Percentiles rank a stretch among this genome's conserved stretches.
These are phyloP conservation scores for Corythucha ciliata DNA, from an alignment of 2,888 invertebrate species.

Conservation along the genomic window DNA sequence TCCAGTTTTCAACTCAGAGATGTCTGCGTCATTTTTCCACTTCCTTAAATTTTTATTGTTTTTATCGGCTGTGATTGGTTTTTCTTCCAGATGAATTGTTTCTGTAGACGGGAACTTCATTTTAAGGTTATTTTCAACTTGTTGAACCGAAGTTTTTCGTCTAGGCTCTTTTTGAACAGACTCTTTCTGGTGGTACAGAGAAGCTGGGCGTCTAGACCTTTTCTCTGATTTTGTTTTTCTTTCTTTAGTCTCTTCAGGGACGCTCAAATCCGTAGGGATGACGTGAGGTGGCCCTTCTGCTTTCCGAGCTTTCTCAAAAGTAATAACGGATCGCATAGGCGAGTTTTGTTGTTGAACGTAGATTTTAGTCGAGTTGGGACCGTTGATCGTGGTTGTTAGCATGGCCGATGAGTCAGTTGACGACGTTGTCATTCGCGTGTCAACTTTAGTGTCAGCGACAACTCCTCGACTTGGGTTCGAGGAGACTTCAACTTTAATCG, in stretches of 20 bases:
- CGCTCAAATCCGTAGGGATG: no score
- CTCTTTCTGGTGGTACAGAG: slow-evolving; percentile 42
- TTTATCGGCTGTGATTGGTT: slow-evolving; percentile 31
- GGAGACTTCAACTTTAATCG: slow-evolving; percentile 28
- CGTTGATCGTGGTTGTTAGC: slow-evolving; percentile 49
- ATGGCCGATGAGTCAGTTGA: slow-evolving; percentile 44
- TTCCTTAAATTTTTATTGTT: slow-evolving; percentile 31
- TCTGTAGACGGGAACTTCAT: slow-evolving; percentile 37
- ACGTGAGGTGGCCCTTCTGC: no score
- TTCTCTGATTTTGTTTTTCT: slow-evolving; percentile 28
- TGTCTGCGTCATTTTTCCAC: slow-evolving; percentile 29
- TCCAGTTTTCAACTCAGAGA: slow-evolving; percentile 31
- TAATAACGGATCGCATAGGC: slow-evolving; percentile 73
- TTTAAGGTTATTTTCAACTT: slow-evolving; percentile 34
- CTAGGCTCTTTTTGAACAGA: slow-evolving; percentile 26
- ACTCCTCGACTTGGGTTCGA: slow-evolving; percentile 27
- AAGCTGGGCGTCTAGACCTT: slow-evolving; percentile 39
- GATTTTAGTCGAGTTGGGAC: slow-evolving; percentile 73
- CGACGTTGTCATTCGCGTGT: slow-evolving; percentile 42
- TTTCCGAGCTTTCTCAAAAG: slow-evolving; percentile 62
- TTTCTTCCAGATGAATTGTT: slow-evolving; percentile 35
- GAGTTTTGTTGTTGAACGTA: slow-evolving; percentile 69
- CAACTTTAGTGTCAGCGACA: slow-evolving; percentile 40
- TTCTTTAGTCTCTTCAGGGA: slow-evolving; percentile 11
- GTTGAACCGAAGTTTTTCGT: slow-evolving; percentile 28